These are phyloP conservation scores for Sinopyrophorus schimmeli DNA, from an alignment of 2,888 invertebrate genomes.

Conservation along the genomic window DNA sequence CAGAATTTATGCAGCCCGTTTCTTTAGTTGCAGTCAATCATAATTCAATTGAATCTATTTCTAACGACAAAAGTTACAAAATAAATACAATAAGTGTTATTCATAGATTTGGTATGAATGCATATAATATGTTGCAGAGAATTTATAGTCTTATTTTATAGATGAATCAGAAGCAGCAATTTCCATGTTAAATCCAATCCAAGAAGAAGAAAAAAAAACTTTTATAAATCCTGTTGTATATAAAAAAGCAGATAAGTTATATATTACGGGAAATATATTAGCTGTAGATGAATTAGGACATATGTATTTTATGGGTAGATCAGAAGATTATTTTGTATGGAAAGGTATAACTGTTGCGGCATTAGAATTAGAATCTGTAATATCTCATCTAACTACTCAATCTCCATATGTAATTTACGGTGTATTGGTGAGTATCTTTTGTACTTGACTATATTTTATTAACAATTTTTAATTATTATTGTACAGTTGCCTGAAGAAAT, in stretches of 20 bases:
- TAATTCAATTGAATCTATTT: too few species aligned
- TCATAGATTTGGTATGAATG: too few species aligned
- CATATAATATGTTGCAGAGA: too few species aligned
- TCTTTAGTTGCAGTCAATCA: constrained; percentile 68
- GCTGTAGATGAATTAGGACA: constrained; percentile 67
- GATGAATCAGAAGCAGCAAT: too few species aligned
- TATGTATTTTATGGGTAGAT: constrained; percentile 66
- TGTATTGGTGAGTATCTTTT: constrained; percentile 66
- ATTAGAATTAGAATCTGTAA: constrained; percentile 66
- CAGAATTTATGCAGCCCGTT: constrained; percentile 67
- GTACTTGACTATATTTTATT: background rate
- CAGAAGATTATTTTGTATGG: constrained; percentile 68
- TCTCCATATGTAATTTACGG: constrained; percentile 82
- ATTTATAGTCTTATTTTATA: too few species aligned
- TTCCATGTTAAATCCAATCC: too few species aligned
- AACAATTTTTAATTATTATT: constrained; percentile 8
- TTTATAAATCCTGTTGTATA: constrained; percentile 55
- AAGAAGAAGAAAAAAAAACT: too few species aligned
- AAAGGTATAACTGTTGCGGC: constrained; percentile 73
- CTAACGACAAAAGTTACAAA: too few species aligned
- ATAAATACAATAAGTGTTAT: too few species aligned
- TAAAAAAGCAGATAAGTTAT: constrained; percentile 69
- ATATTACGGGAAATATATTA: constrained; percentile 58
- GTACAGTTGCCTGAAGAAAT: constrained; percentile 71
- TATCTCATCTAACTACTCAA: constrained; percentile 57